phyloP scores from a whole-genome alignment of 1,140 invertebrate genomes.

The Dendrolimus punctatus region DNA sequence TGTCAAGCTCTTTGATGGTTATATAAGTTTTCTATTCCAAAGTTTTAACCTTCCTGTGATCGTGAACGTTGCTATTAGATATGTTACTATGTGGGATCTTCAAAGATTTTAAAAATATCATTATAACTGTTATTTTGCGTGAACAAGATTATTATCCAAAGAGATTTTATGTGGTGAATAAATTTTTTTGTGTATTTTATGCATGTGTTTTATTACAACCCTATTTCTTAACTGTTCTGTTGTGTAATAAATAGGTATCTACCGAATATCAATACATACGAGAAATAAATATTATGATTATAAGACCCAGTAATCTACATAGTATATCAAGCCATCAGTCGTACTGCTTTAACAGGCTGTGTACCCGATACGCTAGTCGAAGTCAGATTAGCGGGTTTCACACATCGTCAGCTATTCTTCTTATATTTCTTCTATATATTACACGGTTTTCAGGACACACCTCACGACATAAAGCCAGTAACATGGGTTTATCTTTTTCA shows the following conservation, averaged over 20 bases:
- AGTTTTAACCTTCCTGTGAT: constrained; percentile 69
- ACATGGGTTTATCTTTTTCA: too few relatives aligned
- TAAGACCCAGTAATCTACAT: too few relatives aligned
- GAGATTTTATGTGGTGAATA: constrained; percentile 70
- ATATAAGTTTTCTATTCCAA: constrained; percentile 67
- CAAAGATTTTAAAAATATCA: constrained; percentile 47
- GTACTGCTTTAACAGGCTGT: too few relatives aligned
- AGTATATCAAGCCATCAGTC: too few relatives aligned
- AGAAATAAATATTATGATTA: too few relatives aligned
- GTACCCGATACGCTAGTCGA: too few relatives aligned
- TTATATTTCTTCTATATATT: too few relatives aligned
- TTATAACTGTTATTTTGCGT: constrained; percentile 66
- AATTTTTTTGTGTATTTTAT: constrained; percentile 64
- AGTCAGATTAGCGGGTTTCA: too few relatives aligned
- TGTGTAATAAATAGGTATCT: not conserved
- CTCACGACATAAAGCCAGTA: too few relatives aligned
- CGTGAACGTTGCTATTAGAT: constrained; percentile 64
- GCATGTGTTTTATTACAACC: not conserved
- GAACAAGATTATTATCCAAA: constrained; percentile 63
- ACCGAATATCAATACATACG: not conserved
- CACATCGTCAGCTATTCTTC: too few relatives aligned
- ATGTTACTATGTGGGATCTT: constrained; percentile 59
- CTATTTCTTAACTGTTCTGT: not conserved
- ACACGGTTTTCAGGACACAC: too few relatives aligned
- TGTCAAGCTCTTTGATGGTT: constrained; percentile 46